phyloP scores from a whole-genome alignment of 2,888 invertebrate genomes.

The Noctua fimbriata region DNA sequence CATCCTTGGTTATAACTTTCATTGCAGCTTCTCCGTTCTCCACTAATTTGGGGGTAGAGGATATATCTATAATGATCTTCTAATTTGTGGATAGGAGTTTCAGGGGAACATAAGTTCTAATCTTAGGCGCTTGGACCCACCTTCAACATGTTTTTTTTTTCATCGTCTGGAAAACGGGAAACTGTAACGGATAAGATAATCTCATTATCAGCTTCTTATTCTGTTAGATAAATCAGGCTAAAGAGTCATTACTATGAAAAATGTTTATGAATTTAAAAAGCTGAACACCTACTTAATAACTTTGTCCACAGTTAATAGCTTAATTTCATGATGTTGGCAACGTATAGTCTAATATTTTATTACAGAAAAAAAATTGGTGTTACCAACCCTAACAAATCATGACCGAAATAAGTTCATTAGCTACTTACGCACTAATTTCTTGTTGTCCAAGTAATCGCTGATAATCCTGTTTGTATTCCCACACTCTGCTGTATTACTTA shows the following conservation, averaged over 20 bases:
- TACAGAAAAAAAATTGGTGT: neutral
- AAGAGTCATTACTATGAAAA: no score
- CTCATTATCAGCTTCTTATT: neutral
- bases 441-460: constrained; percentile 51
- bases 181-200: neutral
- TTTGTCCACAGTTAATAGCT: neutral
- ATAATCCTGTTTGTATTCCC: constrained; percentile 69
- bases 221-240: neutral
- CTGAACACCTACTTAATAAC: neutral
- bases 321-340: neutral
- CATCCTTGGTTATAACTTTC: no score
- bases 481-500: constrained; percentile 44
- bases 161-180: neutral
- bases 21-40: neutral
- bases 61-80: no score
- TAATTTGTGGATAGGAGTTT: no score
- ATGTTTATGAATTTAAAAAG: constrained; percentile 3
- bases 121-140: no score
- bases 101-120: no score
- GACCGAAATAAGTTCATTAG: constrained; percentile 11
- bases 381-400: neutral
- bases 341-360: neutral
- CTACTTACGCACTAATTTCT: constrained; percentile 24
- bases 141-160: neutral
- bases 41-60: no score